Conservation (phyloP, 2,797 vertebrate species). For the Gymnocypris eckloni region DNA sequence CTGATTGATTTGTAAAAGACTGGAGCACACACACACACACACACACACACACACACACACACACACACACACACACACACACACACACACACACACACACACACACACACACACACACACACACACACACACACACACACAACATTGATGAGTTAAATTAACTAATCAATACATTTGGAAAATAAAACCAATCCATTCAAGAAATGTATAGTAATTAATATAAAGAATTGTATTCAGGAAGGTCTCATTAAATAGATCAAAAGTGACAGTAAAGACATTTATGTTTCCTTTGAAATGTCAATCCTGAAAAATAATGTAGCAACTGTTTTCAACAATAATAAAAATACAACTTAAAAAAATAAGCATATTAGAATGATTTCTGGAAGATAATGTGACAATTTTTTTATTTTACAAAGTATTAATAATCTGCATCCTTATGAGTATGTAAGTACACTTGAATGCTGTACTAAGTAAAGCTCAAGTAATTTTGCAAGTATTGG, state of each 20-base stretch:
- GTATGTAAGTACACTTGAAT: background rate
- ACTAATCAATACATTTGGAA: background rate
- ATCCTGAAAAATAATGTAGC: background rate
- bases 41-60: background rate
- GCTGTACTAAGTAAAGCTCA: background rate
- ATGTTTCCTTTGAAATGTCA: background rate
- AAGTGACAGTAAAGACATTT: background rate
- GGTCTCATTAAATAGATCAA: background rate
- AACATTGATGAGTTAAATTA: background rate
- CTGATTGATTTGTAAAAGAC: background rate
- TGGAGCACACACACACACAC: background rate
- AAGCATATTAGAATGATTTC: background rate
- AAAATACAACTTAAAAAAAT: background rate
- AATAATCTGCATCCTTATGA: background rate
- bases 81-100: background rate
- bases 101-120: no score
- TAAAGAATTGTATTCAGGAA: background rate
- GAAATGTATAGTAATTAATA: background rate
- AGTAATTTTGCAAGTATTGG: background rate
- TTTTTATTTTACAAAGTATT: background rate
- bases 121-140: background rate
- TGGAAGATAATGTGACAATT: background rate
- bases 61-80: no score
- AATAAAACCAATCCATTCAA: background rate
- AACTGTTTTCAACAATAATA: background rate